These are phyloP conservation scores for Drosophila setifemur DNA, from an alignment of 1,140 invertebrate species.

Conservation along the genomic window DNA sequence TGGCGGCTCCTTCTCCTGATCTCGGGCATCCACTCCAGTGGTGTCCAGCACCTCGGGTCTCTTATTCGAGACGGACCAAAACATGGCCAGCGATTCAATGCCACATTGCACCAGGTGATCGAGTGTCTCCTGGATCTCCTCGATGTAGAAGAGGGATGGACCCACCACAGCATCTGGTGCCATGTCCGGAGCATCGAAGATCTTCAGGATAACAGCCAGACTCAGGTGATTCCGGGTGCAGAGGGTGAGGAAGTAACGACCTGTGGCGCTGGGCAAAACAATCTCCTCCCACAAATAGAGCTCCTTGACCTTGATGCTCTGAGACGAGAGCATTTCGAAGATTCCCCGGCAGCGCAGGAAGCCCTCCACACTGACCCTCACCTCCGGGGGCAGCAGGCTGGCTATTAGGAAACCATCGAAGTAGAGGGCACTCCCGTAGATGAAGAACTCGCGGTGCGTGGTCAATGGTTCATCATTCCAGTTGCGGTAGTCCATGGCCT, in stretches of 20 bases:
- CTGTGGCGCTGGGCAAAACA: slow-evolving; percentile 83
- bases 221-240: slow-evolving; percentile 89
- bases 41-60: slow-evolving; percentile 81
- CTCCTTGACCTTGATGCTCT: slow-evolving; percentile 85
- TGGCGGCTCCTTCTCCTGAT: slow-evolving; percentile 35
- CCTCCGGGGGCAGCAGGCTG: slow-evolving; percentile 88
- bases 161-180: slow-evolving; percentile 53
- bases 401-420: slow-evolving; percentile 88
- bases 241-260: slow-evolving; percentile 88
- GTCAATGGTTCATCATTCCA: slow-evolving; percentile 91
- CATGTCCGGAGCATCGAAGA: slow-evolving; percentile 83
- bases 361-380: slow-evolving; percentile 88
- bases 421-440: slow-evolving; percentile 89
- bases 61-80: slow-evolving; percentile 85
- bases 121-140: slow-evolving; percentile 88
- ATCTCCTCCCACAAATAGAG: slow-evolving; percentile 91
- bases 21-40: slow-evolving; percentile 15
- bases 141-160: slow-evolving; percentile 83
- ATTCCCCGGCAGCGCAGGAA: slow-evolving; percentile 88
- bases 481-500: slow-evolving; percentile 91
- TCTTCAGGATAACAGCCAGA: slow-evolving; percentile 88
- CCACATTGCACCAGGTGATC: slow-evolving; percentile 87
- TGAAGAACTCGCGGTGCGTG: slow-evolving; percentile 89
- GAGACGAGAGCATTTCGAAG: slow-evolving; percentile 85
- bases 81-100: slow-evolving; percentile 85